Evolutionary conservation across 2,888 invertebrate species (phyloP).

Genomic region (Coleophora flavipennella): DNA sequence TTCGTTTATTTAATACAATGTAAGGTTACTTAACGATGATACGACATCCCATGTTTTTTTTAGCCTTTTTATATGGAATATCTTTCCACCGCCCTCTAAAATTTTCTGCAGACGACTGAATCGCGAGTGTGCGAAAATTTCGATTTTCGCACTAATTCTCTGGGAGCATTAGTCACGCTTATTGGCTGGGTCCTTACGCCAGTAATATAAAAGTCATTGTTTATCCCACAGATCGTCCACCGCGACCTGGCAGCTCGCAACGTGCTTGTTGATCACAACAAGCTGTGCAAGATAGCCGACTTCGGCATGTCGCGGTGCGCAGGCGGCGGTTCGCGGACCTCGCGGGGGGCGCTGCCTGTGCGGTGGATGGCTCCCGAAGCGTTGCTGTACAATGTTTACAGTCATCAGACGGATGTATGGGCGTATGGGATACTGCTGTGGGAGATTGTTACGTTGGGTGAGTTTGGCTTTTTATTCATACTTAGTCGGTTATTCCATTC

Average conservation of each 20-base stretch:
- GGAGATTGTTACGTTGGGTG: conserved; percentile 90
- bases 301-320: conserved; percentile 87
- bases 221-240: conserved; percentile 82
- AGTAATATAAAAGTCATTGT: too few relatives aligned
- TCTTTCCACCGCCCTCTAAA: too few relatives aligned
- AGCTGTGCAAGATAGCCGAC: conserved; percentile 90
- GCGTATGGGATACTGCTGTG: conserved; percentile 89
- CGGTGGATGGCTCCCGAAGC: conserved; percentile 93
- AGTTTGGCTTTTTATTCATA: conserved; percentile 7
- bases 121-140: too few relatives aligned
- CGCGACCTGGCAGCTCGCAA: conserved; percentile 88
- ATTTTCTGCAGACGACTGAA: too few relatives aligned
- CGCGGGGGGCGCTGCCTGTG: conserved; percentile 76
- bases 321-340: conserved; percentile 50
- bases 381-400: conserved; percentile 82
- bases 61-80: too few relatives aligned
- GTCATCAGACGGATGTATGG: conserved; percentile 89
- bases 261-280: conserved; percentile 86
- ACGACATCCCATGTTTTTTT: too few relatives aligned
- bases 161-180: too few relatives aligned
- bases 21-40: too few relatives aligned
- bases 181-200: too few relatives aligned
- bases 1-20: too few relatives aligned
- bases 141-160: too few relatives aligned
- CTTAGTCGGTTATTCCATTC: too few relatives aligned